A percentile compares a stretch with the other conserved stretches of the same genome.
Evolutionary conservation across 1,140 invertebrate species (phyloP).

Genomic region (Platyscapa corneri): DNA sequence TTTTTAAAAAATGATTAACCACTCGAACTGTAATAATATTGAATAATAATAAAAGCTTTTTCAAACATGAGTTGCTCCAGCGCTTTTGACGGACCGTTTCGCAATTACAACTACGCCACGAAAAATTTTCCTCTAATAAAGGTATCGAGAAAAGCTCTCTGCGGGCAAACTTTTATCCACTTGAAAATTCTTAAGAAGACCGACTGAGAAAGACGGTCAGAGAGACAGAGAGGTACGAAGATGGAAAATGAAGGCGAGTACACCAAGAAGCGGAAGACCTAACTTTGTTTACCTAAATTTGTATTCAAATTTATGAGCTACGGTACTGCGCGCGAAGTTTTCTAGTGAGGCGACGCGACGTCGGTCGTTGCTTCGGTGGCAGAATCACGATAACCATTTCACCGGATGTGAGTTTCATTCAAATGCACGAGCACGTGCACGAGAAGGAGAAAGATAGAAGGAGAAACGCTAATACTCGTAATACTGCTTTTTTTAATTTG

Average conservation of each 20-base stretch:
- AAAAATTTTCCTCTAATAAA: constrained; percentile 40
- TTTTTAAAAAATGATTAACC: background rate
- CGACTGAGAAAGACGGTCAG: background rate
- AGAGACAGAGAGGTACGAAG: constrained; percentile 4
- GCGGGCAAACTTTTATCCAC: constrained; percentile 41
- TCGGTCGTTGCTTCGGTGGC: background rate
- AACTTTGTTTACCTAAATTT: constrained; percentile 53
- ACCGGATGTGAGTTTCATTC: constrained; percentile 38
- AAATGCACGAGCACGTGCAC: background rate
- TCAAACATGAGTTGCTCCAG: background rate
- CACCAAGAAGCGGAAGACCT: constrained; percentile 41
- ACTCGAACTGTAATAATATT: background rate
- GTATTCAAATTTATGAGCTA: constrained; percentile 51
- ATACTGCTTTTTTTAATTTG: background rate
- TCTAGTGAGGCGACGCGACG: background rate
- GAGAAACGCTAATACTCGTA: background rate
- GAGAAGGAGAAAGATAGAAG: background rate
- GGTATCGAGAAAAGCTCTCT: constrained; percentile 21
- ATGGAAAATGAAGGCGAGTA: background rate
- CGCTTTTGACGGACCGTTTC: constrained; percentile 21
- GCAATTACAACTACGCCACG: constrained; percentile 31
- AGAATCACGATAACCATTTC: constrained; percentile 44
- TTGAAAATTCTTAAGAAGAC: constrained; percentile 46
- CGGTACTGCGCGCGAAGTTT: constrained; percentile 34
- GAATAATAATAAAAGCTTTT: constrained; percentile 45